Evolutionary conservation across 1,140 invertebrate genomes (phyloP).

Genomic region (Sipha flava): DNA sequence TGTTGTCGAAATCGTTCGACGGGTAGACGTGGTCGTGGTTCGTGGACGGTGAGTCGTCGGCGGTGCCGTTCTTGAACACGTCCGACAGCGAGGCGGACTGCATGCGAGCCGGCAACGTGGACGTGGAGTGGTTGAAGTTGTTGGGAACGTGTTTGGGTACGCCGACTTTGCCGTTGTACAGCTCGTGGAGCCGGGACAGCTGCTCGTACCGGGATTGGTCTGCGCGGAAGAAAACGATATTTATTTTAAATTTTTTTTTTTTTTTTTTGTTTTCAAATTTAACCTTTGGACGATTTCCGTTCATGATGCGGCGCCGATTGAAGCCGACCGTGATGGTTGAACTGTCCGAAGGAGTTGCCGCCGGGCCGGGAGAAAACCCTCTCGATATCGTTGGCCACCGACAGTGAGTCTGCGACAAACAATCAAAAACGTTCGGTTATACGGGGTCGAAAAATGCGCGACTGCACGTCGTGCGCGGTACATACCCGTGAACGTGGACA

Average conservation of each 20-base stretch:
- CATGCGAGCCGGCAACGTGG: constrained; percentile 42
- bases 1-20: constrained; percentile 41
- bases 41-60: neutral
- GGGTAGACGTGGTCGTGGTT: neutral
- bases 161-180: constrained; percentile 58
- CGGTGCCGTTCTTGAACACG: constrained; percentile 49
- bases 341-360: neutral
- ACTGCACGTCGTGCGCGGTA: neutral
- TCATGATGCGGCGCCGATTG: neutral
- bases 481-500: constrained; percentile 70
- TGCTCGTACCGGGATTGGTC: constrained; percentile 54
- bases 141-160: constrained; percentile 45
- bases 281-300: constrained; percentile 13
- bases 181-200: constrained; percentile 56
- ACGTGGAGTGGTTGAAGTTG: neutral
- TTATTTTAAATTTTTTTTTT: too few species aligned
- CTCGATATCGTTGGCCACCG: constrained; percentile 64
- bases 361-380: constrained; percentile 44
- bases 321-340: constrained; percentile 6
- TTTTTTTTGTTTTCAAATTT: neutral
- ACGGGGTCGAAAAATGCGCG: neutral
- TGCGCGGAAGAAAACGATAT: constrained; percentile 34
- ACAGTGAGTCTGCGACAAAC: constrained; percentile 57
- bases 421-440: neutral
- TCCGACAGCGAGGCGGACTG: constrained; percentile 63